Conservation (phyloP, 2,113 vertebrate genomes). For the Leucosticte australis region DNA sequence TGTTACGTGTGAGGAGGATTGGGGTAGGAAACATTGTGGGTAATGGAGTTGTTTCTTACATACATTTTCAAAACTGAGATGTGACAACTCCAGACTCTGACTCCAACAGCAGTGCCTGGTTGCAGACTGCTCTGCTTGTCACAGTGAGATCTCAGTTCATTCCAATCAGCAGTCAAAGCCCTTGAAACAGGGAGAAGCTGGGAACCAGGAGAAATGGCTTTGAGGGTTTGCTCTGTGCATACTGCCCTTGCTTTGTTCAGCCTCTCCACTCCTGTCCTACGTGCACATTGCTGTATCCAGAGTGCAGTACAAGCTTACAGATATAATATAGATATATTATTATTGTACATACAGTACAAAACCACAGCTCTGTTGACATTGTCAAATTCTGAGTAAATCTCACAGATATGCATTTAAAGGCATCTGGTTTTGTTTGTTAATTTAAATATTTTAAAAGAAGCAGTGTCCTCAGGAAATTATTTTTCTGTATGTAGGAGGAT, state of each 20-base stretch:
- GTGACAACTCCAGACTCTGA: not conserved
- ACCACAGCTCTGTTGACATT: not conserved
- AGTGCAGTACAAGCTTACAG: not conserved
- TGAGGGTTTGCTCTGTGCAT: not conserved
- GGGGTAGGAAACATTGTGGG: not conserved
- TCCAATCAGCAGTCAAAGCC: not conserved
- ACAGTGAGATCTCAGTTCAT: not conserved
- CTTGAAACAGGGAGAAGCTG: not conserved
- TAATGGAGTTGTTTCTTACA: not conserved
- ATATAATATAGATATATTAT: not conserved
- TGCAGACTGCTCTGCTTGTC: not conserved
- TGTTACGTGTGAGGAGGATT: accelerated
- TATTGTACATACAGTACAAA: slow-evolving; percentile 13
- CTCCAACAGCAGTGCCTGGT: not conserved
- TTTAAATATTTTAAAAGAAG: slow-evolving; percentile 45
- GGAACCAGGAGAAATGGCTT: not conserved
- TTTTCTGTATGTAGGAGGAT: slow-evolving; percentile 70
- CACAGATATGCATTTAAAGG: not conserved
- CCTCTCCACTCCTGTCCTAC: not conserved
- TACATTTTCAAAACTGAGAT: not conserved
- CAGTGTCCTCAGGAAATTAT: slow-evolving; percentile 60
- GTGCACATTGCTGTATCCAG: not conserved
- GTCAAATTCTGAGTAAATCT: slow-evolving; percentile 19
- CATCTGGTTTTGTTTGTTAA: slow-evolving; percentile 40
- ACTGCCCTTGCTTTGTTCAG: not conserved